Evolutionary conservation across 2,113 vertebrate species (phyloP).

Genomic region (Scophthalmus maximus): DNA sequence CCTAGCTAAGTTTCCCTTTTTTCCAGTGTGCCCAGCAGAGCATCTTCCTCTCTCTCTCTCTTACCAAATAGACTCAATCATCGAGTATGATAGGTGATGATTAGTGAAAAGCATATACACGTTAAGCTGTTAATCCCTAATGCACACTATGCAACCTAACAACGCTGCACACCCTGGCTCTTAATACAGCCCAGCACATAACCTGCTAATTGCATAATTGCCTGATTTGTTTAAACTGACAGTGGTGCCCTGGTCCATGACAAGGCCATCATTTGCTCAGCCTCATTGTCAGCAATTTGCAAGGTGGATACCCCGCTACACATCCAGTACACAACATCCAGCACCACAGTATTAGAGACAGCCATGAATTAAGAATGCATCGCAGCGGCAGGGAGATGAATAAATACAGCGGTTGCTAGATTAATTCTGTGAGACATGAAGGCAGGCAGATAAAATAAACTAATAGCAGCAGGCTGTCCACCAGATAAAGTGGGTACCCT

Average conservation of each 20-base stretch:
- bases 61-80: slow-evolving; percentile 41
- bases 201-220: slow-evolving; percentile 86
- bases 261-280: slow-evolving; percentile 90
- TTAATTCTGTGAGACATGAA: slow-evolving; percentile 92
- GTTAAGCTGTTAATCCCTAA: slow-evolving; percentile 69
- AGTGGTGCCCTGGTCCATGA: slow-evolving; percentile 88
- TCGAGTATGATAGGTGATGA: slow-evolving; percentile 65
- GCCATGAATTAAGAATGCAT: slow-evolving; percentile 65
- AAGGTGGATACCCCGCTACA: slow-evolving; percentile 76
- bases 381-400: slow-evolving; percentile 75
- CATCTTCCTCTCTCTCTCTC: slow-evolving; percentile 15
- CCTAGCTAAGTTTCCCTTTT: slow-evolving; percentile 14
- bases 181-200: slow-evolving; percentile 78
- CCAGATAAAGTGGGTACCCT: slow-evolving; percentile 93
- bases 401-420: slow-evolving; percentile 91
- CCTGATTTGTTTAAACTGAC: slow-evolving; percentile 87
- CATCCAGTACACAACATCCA: slow-evolving; percentile 58
- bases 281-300: slow-evolving; percentile 91
- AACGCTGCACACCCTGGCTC: slow-evolving; percentile 41
- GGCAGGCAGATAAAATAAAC: slow-evolving; percentile 81
- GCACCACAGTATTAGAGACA: slow-evolving; percentile 41
- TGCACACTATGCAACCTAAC: slow-evolving; percentile 60
- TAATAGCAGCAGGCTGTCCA: slow-evolving; percentile 87
- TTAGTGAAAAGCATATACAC: slow-evolving; percentile 67
- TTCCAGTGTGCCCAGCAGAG: not conserved